Evolutionary conservation across 2,797 vertebrate genomes (phyloP).

Genomic region (Florisuga fusca): DNA sequence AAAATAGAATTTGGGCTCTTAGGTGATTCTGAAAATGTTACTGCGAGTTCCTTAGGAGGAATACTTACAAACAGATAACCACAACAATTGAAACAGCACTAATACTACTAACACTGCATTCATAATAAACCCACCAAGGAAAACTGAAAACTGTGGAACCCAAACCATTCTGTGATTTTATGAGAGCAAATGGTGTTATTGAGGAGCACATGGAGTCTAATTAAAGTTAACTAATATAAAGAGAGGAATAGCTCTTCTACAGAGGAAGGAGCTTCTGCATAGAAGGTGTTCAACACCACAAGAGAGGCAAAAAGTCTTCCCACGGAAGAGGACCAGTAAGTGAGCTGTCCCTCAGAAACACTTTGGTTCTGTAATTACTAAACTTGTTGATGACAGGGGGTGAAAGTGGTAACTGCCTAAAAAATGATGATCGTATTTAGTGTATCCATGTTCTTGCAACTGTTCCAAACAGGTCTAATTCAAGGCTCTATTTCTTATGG

Average conservation of each 20-base stretch:
- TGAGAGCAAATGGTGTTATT: background rate
- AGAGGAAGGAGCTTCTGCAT: background rate
- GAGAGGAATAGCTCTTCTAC: background rate
- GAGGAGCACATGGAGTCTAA: background rate
- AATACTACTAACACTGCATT: background rate
- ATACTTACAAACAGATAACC: background rate
- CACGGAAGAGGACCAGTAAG: background rate
- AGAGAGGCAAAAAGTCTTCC: background rate
- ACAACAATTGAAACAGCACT: background rate
- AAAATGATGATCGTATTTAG: background rate
- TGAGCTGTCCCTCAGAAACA: background rate
- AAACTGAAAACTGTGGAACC: background rate
- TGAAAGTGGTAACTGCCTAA: background rate
- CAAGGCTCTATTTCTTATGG: background rate
- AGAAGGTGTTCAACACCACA: background rate
- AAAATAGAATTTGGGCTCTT: background rate
- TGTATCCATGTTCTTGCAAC: background rate
- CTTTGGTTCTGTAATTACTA: background rate
- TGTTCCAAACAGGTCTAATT: background rate
- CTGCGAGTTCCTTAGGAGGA: slow-evolving; percentile 6
- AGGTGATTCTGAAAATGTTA: slow-evolving; percentile 4
- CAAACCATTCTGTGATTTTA: too few relatives aligned
- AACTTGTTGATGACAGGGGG: background rate
- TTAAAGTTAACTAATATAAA: slow-evolving; percentile 27
- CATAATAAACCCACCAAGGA: background rate